Evolutionary conservation across 37 sponge, comb jelly and placozoan species (phyloP).

Genomic region (Hexactinellida sp.): DNA sequence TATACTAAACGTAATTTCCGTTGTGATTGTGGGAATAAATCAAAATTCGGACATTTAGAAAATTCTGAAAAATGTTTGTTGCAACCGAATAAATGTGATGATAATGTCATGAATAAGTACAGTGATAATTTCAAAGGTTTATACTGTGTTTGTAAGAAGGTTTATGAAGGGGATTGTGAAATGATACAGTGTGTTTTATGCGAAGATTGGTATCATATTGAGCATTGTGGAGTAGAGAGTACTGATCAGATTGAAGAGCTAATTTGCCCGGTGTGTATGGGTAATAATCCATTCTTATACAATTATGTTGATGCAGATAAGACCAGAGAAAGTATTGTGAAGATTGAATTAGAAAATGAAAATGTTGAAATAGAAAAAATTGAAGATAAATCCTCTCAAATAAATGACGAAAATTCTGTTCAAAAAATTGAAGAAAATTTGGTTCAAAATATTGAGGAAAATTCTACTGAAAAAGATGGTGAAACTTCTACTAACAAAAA

Average conservation of each 20-base stretch:
- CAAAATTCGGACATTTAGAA: conserved; percentile 26
- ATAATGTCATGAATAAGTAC: conserved; percentile 56
- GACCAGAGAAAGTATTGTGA: conserved; percentile 28
- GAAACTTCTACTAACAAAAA: not conserved
- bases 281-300: not conserved
- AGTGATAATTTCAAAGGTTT: conserved; percentile 78
- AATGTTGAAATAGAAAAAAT: not conserved
- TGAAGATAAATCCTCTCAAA: not conserved
- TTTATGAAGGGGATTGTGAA: conserved; percentile 63
- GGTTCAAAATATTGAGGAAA: not conserved
- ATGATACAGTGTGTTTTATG: conserved; percentile 93
- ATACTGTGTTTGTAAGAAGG: conserved; percentile 83
- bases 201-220: conserved; percentile 95
- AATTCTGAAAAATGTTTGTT: conserved; percentile 37
- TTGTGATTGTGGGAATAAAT: conserved; percentile 90
- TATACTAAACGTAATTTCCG: conserved; percentile 90
- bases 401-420: not conserved
- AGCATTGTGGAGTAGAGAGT: conserved; percentile 7
- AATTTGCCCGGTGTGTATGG: conserved; percentile 18
- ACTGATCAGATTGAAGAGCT: conserved; percentile 22
- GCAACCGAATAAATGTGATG: conserved; percentile 44
- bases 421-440: too few species aligned
- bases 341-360: not conserved
- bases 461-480: not conserved
- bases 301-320: not conserved